A percentile compares a stretch with the other conserved stretches of the same genome.
These are phyloP conservation scores for Colistium nudipinnis DNA, from an alignment of 2,113 vertebrate species.

Conservation along the genomic window DNA sequence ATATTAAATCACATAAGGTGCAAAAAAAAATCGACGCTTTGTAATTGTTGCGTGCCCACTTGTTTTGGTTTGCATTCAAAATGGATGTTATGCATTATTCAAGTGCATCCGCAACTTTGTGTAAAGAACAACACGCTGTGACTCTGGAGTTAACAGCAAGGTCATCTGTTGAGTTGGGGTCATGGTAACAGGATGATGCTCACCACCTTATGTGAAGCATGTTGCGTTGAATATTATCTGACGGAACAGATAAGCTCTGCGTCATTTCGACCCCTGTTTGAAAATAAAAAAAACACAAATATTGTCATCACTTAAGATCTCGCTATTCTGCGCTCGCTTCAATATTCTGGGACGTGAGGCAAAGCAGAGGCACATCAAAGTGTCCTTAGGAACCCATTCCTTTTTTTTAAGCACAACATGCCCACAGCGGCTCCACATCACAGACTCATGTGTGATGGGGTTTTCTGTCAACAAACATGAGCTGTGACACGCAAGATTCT, in stretches of 20 bases:
- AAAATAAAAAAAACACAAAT: conserved; percentile 26
- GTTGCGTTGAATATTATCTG: background rate
- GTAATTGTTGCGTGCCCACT: conserved; percentile 2
- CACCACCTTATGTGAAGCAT: background rate
- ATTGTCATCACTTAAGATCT: background rate
- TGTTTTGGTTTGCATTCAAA: conserved; percentile 45
- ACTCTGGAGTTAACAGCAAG: conserved; percentile 30
- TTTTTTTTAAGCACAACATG: conserved; percentile 43
- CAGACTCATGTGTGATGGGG: conserved; percentile 27
- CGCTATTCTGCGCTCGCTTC: background rate
- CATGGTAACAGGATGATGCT: conserved; percentile 1
- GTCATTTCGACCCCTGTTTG: conserved; percentile 6
- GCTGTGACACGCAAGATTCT: background rate
- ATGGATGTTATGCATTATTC: conserved; percentile 49
- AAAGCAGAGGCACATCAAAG: conserved; percentile 60
- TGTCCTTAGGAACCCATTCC: conserved; percentile 32
- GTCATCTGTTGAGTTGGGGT: conserved; percentile 30
- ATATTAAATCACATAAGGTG: background rate
- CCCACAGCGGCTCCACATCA: conserved; percentile 42
- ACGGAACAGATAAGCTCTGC: background rate
- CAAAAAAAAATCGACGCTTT: background rate
- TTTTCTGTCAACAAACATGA: conserved; percentile 40
- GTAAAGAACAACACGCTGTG: conserved; percentile 24
- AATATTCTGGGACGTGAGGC: conserved; percentile 25
- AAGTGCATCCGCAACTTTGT: conserved; percentile 16